Percentiles rank a stretch among this genome's conserved stretches.
These are phyloP conservation scores for Lacerta viridis DNA, from an alignment of 2,797 vertebrate genomes.

Conservation along the genomic window DNA sequence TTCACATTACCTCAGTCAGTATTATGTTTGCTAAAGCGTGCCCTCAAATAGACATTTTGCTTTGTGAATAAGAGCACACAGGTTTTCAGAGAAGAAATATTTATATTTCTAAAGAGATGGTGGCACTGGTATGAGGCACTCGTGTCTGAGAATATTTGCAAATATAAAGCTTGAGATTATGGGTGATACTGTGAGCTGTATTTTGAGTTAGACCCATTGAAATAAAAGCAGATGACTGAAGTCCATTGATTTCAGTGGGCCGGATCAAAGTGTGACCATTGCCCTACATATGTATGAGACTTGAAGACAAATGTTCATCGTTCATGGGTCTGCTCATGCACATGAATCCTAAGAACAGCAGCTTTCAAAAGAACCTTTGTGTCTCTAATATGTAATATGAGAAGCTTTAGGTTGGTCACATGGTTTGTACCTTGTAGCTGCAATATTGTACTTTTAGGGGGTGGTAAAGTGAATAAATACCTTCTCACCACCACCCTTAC, in stretches of 20 bases:
- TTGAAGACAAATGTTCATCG: not conserved
- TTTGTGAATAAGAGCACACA: constrained; percentile 61
- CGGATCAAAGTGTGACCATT: too few relatives aligned
- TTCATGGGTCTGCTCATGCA: not conserved
- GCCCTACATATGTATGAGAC: not conserved
- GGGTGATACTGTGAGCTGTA: not conserved
- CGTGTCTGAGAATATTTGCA: not conserved
- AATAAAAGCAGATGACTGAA: too few relatives aligned
- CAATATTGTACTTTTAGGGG: not conserved
- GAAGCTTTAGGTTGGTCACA: not conserved
- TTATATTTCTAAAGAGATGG: not conserved
- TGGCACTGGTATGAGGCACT: not conserved
- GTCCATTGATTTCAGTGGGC: too few relatives aligned
- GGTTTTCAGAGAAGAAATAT: constrained; percentile 47
- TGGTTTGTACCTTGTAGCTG: not conserved
- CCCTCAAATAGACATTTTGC: constrained; percentile 50
- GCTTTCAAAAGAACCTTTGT: not conserved
- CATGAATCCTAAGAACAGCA: constrained; percentile 5
- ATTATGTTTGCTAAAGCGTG: not conserved
- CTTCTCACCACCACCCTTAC: not conserved
- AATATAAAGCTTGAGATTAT: not conserved
- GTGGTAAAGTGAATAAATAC: not conserved
- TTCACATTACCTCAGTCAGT: too few relatives aligned
- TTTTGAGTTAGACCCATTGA: too few relatives aligned
- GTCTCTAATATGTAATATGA: not conserved